Percentiles rank a stretch among this genome's conserved stretches.
phyloP scores from a whole-genome alignment of 2,797 vertebrate genomes.

The Buceros bicornis region DNA sequence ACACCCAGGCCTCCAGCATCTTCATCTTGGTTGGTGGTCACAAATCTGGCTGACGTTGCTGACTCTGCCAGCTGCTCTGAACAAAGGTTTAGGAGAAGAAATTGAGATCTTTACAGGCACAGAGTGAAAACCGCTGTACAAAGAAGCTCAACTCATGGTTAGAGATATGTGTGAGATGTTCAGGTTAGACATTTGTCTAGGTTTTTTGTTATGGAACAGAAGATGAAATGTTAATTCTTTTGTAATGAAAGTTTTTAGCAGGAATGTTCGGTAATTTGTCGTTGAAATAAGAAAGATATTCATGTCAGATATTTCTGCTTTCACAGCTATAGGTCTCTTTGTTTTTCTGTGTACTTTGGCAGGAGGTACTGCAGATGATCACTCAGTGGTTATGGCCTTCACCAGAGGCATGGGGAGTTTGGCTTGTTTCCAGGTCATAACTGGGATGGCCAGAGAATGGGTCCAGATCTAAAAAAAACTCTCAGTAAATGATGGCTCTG shows the following conservation, averaged over 20 bases:
- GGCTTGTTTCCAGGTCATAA: not conserved
- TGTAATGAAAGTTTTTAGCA: not conserved
- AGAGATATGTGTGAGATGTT: not conserved
- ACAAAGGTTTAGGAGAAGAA: not conserved
- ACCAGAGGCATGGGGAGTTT: not conserved
- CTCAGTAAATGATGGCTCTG: not conserved
- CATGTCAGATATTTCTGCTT: not conserved
- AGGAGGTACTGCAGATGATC: not conserved
- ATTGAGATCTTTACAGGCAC: not conserved
- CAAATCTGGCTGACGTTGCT: not conserved
- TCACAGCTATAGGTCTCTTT: not conserved
- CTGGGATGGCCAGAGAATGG: not conserved
- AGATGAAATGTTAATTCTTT: not conserved
- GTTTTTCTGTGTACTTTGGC: not conserved
- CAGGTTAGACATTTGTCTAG: not conserved
- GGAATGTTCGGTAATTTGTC: not conserved
- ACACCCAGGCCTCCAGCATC: not conserved
- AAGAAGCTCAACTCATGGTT: not conserved
- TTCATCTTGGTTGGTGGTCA: accelerated
- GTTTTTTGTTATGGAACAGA: not conserved
- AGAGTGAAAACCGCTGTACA: not conserved
- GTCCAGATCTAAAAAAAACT: not conserved
- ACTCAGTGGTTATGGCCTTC: not conserved
- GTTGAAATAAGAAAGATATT: not conserved
- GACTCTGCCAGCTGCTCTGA: not conserved